Evolutionary conservation across 1,140 invertebrate genomes (phyloP), one percentile per base, ranked within the genome.

Genomic region (Ceratosolen solmsi): DNA sequence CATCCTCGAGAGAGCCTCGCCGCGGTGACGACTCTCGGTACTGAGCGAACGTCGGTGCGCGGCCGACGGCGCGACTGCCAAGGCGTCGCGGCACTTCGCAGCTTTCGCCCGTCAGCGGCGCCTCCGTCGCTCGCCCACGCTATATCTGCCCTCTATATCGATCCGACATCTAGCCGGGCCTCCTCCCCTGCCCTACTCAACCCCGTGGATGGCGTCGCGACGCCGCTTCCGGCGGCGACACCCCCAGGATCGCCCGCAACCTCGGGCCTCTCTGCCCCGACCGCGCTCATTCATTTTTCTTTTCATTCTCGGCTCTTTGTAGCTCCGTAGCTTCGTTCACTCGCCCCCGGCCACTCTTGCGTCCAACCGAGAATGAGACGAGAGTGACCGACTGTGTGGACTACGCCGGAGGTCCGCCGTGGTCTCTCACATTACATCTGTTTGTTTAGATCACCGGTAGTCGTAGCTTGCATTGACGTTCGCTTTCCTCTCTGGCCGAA

Each of bases 41-140:
- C 38, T 51, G 70, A 49, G 63, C 4, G 49, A 54, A 84, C 82
- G 79, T 83, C 86, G 86, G 87, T 90, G 89, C 49, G 70, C 89
- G 90, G 87, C 87, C 88, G 87, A 88, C 87, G 88, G 87, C 87
- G 88, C 89, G 88, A 90, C 90, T 90, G 89, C 85, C 84, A 82
- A 83, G 83, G 80, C 84, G 84, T 87, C 84, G 78, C 86, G 87
- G 81, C 82, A 85, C 87, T 88, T 87, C 89, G 88, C 87, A 86
- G 88, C 41, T 22, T 22, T 2, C 72, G 60, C 84, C 84, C 80
- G 85, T 85, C n/a, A n/a, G 84, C 86, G 84, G 72, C 84, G 85
- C 87, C 85, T 79, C 88, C 56, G 88, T 88, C 89, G 88, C 86
- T 89, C 89, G 89, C 90, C 90, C 89, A 90, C 89, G 89, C 89